Percentiles rank a stretch among this genome's conserved stretches.
Conservation (phyloP, 2,888 invertebrate genomes). For the Dryococelus australis region DNA sequence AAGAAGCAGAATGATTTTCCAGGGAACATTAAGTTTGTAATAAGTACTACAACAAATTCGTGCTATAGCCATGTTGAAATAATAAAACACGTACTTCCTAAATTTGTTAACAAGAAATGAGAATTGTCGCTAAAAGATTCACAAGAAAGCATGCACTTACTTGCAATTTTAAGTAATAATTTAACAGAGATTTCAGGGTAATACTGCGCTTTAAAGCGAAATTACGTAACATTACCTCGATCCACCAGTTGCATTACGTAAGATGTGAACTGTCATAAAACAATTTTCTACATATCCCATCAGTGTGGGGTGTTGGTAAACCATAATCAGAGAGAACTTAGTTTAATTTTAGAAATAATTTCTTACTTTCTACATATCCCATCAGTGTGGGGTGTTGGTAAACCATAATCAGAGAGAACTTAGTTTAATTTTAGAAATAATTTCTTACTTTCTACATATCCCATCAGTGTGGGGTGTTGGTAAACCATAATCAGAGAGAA, state of each 20-base stretch:
- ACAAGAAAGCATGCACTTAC: background rate
- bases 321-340: no score
- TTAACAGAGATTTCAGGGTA: background rate
- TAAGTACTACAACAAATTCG: no score
- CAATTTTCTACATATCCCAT: no score
- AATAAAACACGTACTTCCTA: background rate
- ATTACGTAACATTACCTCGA: background rate
- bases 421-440: no score
- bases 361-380: no score
- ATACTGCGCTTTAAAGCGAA: background rate
- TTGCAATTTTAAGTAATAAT: background rate
- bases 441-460: no score
- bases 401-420: no score
- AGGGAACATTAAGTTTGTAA: background rate
- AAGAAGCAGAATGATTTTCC: background rate
- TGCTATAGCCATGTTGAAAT: background rate
- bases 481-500: no score
- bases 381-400: no score
- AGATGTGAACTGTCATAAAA: background rate
- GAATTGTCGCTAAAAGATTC: background rate
- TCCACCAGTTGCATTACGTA: background rate
- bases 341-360: no score
- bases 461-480: no score
- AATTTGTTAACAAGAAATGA: background rate
- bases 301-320: no score